Evolutionary conservation across 2,113 vertebrate genomes (phyloP).

Genomic region (Malaclemys terrapin): DNA sequence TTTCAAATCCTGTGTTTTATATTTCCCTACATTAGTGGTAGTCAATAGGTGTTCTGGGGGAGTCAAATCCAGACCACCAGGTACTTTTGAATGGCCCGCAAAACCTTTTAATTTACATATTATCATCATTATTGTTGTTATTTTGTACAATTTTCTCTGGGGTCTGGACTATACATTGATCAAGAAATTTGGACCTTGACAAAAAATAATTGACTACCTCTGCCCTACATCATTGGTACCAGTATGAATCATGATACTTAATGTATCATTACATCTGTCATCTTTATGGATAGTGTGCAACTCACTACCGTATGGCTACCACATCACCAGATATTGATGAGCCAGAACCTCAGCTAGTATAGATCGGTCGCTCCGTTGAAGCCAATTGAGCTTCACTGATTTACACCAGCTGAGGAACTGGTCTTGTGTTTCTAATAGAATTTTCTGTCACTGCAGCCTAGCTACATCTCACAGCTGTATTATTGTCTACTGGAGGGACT

Average conservation of each 20-base stretch:
- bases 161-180: too few relatives aligned
- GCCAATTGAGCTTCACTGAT: not conserved
- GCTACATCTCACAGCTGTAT: not conserved
- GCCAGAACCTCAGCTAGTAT: not conserved
- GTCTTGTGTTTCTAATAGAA: not conserved
- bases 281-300: not conserved
- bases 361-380: not conserved
- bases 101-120: too few relatives aligned
- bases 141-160: too few relatives aligned
- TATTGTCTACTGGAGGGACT: not conserved
- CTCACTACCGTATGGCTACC: not conserved
- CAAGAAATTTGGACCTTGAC: too few relatives aligned
- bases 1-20: not conserved
- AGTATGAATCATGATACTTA: not conserved
- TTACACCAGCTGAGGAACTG: not conserved
- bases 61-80: too few relatives aligned
- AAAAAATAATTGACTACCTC: too few relatives aligned
- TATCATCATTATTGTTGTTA: too few relatives aligned
- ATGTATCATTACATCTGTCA: not conserved
- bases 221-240: not conserved
- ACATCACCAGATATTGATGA: not conserved
- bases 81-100: too few relatives aligned
- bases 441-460: not conserved
- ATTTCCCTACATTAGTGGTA: not conserved
- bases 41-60: not conserved